phyloP scores from a whole-genome alignment of 2,888 invertebrate species.

The Acrobasis repandana region DNA sequence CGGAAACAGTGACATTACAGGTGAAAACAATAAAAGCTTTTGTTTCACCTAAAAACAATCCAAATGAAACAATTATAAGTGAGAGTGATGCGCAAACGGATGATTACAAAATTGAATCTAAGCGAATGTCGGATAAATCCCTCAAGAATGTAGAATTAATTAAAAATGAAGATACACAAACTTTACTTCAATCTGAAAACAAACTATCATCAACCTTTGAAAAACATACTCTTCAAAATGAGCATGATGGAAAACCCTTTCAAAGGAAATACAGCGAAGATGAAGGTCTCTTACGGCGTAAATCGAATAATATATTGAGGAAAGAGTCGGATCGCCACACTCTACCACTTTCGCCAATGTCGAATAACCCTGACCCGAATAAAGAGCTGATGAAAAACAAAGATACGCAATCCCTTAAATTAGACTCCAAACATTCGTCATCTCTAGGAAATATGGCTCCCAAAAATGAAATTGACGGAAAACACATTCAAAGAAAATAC shows the following conservation, averaged over 20 bases:
- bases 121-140: slow-evolving; percentile 49
- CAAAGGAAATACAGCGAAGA: slow-evolving; percentile 8
- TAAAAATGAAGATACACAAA: neutral
- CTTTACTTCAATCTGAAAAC: slow-evolving; percentile 16
- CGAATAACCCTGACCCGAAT: neutral
- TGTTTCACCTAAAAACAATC: neutral
- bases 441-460: neutral
- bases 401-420: neutral
- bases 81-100: slow-evolving; percentile 53
- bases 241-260: neutral
- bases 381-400: neutral
- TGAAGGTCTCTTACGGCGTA: slow-evolving; percentile 4
- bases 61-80: slow-evolving; percentile 1
- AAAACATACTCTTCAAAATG: slow-evolving; percentile 27
- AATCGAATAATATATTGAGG: neutral
- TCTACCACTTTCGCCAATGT: neutral
- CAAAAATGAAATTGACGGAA: neutral
- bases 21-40: neutral
- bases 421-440: neutral
- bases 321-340: slow-evolving; percentile 7
- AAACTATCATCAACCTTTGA: slow-evolving; percentile 39
- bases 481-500: neutral
- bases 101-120: slow-evolving; percentile 60
- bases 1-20: slow-evolving; percentile 20
- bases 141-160: slow-evolving; percentile 10